These are phyloP conservation scores for Diplazon laetatorius DNA, from an alignment of 2,888 invertebrate genomes.

Conservation along the genomic window DNA sequence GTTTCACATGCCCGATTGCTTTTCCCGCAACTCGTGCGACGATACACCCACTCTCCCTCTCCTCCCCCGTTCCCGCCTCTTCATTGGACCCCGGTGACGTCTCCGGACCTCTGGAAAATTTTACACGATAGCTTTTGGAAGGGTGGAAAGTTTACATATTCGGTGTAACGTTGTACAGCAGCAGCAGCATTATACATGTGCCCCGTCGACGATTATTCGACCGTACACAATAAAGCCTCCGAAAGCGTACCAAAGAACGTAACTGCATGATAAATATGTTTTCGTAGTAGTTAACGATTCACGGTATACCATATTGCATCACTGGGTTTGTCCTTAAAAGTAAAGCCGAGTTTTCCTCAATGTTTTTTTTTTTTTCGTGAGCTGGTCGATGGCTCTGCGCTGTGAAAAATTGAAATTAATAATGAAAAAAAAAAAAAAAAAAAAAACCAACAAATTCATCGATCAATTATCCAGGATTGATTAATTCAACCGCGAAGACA, in stretches of 20 bases:
- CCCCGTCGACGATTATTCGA: slow-evolving; percentile 14
- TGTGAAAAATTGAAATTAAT: too few species aligned
- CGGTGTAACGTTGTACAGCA: slow-evolving; percentile 57
- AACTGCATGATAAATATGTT: background rate
- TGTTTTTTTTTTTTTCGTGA: too few species aligned
- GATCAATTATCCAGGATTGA: too few species aligned
- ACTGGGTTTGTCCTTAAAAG: too few species aligned
- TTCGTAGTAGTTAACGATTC: background rate
- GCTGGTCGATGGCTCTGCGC: too few species aligned
- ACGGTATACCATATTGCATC: background rate
- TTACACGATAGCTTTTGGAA: slow-evolving; percentile 24
- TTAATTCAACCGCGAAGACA: too few species aligned
- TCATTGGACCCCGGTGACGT: slow-evolving; percentile 18
- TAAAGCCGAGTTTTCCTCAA: too few species aligned
- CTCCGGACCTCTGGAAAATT: slow-evolving; percentile 24
- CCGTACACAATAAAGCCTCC: background rate
- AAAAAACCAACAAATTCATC: too few species aligned
- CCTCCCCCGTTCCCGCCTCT: background rate
- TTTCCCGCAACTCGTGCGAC: background rate
- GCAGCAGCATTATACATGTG: slow-evolving; percentile 45
- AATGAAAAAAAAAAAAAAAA: too few species aligned
- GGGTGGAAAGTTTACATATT: slow-evolving; percentile 59
- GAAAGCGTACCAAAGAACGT: background rate
- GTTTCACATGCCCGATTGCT: background rate
- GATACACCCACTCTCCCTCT: background rate